Evolutionary conservation across 2,797 vertebrate species (phyloP), one percentile per base, ranked within the genome.

Genomic region (Sebastiscus tertius): DNA sequence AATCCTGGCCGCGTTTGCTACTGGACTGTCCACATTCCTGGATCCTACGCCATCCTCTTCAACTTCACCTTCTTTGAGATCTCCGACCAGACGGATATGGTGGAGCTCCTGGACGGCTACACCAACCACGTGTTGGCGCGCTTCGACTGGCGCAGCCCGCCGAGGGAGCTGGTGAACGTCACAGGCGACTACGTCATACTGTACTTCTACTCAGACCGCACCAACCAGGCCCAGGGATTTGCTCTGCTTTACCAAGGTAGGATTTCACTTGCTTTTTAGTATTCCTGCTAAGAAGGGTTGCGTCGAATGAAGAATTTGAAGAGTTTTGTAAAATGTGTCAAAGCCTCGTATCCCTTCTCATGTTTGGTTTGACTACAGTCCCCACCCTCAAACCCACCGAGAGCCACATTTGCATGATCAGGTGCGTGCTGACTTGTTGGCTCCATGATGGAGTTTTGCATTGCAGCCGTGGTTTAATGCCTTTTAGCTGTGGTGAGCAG

Each of bases 161-260:
- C 98, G 0, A 94, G 96, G 27, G 91, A 94, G 59, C 90, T 96
- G 62, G 92, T 99, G 14, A 99, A 99, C 84, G 24, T 99, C 94
- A 99, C 97, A 0, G 83, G 95, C 18, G 97, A 98, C 92, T 99
- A 97, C 46, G 96, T 98, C 59, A 98, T 99, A 56, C 88, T 99
- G 49, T 99, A 99, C 94, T 99, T 99, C 92, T 99, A 96, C 96
- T 99, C 98, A 0, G 98, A 99, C 89, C 96, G 97, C 52, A 96
- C 97, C 86, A 99, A 98, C 92, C 97, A 98, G 85, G 97, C 97
- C 52, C 97, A 98, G 70, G 98, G 98, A 27, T 99, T 99, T 75
- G 97, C 98, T 81, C 93, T 99, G 89, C 93, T 97, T n/a, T 99
- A 99, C 70, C 95, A 96, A 95, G 98, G 98, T 99, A 65, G 36